Conservation (phyloP, 1,140 invertebrate species). For the Meloidogyne chitwoodi region DNA sequence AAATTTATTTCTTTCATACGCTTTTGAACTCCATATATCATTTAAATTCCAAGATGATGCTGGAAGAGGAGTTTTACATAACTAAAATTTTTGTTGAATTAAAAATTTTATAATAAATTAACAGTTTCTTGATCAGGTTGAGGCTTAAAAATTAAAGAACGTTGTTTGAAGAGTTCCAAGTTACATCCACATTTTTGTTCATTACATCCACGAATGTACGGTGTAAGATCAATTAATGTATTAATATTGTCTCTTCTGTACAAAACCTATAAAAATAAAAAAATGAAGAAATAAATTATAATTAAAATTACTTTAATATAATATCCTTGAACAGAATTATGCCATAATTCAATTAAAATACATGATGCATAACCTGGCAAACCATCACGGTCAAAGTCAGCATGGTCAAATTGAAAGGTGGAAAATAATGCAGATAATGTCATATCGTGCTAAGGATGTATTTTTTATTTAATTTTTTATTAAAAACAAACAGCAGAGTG, state of each 20-base stretch:
- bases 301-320: constrained; percentile 16
- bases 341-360: constrained; percentile 26
- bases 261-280: constrained; percentile 1
- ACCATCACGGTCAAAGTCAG: constrained; percentile 21
- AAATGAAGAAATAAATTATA: background rate
- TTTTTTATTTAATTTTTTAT: background rate
- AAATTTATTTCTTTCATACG: background rate
- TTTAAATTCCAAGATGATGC: background rate
- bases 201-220: constrained; percentile 8
- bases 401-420: constrained; percentile 15
- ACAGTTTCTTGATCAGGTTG: constrained; percentile 23
- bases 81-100: background rate
- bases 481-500: constrained; percentile 16
- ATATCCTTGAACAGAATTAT: background rate
- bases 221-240: constrained; percentile 13
- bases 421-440: constrained; percentile 19
- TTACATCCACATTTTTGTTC: background rate
- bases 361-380: constrained; percentile 18
- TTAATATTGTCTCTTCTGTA: constrained; percentile 19
- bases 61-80: background rate
- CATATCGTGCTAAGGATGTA: constrained; percentile 20
- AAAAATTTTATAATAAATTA: background rate
- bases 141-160: constrained; percentile 12
- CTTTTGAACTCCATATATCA: background rate
- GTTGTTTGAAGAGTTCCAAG: constrained; percentile 3